Base-by-base conservation (phyloP, 2,888 invertebrate genomes). In the Eilema griseolum region DNA sequence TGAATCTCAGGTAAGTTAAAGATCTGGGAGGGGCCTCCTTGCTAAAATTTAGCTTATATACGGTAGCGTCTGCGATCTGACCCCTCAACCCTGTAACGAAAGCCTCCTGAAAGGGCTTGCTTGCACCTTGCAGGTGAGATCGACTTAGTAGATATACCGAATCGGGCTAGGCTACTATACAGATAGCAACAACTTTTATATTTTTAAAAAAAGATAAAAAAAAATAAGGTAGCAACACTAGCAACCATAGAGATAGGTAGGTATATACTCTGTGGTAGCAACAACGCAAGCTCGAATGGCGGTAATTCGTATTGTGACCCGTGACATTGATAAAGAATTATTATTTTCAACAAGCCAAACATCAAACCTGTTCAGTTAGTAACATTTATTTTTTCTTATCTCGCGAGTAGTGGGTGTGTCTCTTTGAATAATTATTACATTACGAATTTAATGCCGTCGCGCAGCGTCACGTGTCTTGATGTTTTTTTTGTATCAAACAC, bases 321-420 rank as follows among this genome's bases (percentile, higher is more conserved):
- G 31, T 65, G 65, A 41, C 66, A 28, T 66, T 60, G 66, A 60
- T 66, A 60, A 61, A 46, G 61, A 67, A 46, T 67, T 59, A 2
- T 1, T 16, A 7, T 33, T 16, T 56, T 52, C 33, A 62, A 66
- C 52, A 70, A 61, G 66, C 61, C 23, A 61, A 28, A 66, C 65
- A 31, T 33, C 11, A 70, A 70, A 70, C 70, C 37, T 16, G 70
- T 57, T 57, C 7, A 52, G 28, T 23, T 3, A 70, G 66, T 66
- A 66, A 66, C 70, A 70, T 70, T 70, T 70, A 62, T 31, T 37
- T 61, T 61, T 69, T 69, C 64, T 59, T 60, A 31, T 65, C 28
- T 41, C 62, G 8, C 16, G 41, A 59, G 2, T 31, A 14, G 70
- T 70, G 70, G 70, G 70, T 70, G 70, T 70, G 70, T 70, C 70